Evolutionary conservation across 2,113 vertebrate species (phyloP), one percentile per base, ranked within the genome.

Genomic region (Speoplatyrhinus poulsoni): DNA sequence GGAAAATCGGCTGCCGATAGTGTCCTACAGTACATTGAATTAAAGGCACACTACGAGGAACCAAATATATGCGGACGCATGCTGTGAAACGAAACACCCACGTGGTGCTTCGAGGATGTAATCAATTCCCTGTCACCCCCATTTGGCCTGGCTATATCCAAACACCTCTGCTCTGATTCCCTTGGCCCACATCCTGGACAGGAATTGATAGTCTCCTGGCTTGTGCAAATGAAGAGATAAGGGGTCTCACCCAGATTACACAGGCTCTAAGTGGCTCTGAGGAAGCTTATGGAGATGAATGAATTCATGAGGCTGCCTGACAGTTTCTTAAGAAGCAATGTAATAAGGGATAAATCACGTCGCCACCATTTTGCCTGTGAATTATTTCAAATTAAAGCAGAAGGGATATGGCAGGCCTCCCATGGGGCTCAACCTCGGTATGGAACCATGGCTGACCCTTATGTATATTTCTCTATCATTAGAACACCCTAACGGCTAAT

Each of bases 281-380:
- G 85, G 77, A 89, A 88, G 82, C 85, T 89, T 89, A 91, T 91
- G 84, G 88, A 88, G 88, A 90, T 90, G 86, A 90, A 91, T 92
- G 87, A 90, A 90, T 89, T 88, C 84, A 87, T 86, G 80, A 90
- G 85, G 68, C 85, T 41, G 73, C 73, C 84, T 85, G 85, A 86
- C 84, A 84, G 69, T 83, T 85, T 86, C 87, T 87, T 90, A 90
- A 85, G 82, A 85, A 87, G 87, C 84, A 79, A 81, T 85, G 87
- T 85, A 89, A 87, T 88, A 80, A 90, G 87, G 81, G 82, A 90
- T 85, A 84, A 87, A 86, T 89, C 88, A 90, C 86, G 85, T 75
- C 16, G 75, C 73, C 72, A 78, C 73, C 86, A 86, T 86, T 88
- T 85, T 89, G 73, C 79, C 76, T 82, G 75, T 73, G 77, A 85